A percentile compares a stretch with the other conserved stretches of the same genome.
phyloP scores from a whole-genome alignment of 2,888 invertebrate genomes.

The Mesopsocus fuscifrons region DNA sequence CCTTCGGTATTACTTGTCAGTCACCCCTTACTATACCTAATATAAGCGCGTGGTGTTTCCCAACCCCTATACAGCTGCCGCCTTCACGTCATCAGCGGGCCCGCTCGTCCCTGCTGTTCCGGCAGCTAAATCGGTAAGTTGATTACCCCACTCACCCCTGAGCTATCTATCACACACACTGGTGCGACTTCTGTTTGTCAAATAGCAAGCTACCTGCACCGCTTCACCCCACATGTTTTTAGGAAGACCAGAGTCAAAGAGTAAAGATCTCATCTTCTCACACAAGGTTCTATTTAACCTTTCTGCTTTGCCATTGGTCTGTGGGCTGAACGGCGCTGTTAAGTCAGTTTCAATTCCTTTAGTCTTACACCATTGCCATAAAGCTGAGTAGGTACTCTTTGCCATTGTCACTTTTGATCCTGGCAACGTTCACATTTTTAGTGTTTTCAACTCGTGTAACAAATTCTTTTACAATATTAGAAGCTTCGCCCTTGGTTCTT shows the following conservation, averaged over 20 bases:
- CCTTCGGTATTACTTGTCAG: no score
- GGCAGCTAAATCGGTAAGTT: no score
- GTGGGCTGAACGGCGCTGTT: conserved; percentile 13
- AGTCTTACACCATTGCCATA: conserved; percentile 13
- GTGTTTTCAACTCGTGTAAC: not conserved
- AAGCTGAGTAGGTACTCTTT: conserved; percentile 14
- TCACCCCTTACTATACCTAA: no score
- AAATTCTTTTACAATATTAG: conserved; percentile 10
- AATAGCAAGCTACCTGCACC: conserved; percentile 16
- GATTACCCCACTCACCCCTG: no score
- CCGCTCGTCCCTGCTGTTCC: no score
- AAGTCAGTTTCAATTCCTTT: conserved; percentile 14
- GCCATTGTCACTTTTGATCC: conserved; percentile 14
- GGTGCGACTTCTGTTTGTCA: conserved; percentile 18
- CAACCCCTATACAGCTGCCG: no score
- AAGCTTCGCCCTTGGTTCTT: conserved; percentile 12
- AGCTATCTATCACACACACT: no score
- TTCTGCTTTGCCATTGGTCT: conserved; percentile 16
- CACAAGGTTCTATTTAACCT: conserved; percentile 16
- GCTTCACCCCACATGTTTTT: conserved; percentile 21
- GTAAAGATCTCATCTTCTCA: conserved; percentile 17
- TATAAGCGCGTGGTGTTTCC: no score
- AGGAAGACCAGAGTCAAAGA: conserved; percentile 17
- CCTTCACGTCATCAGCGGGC: no score
- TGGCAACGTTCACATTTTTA: conserved; percentile 5